Percentiles rank a stretch among this genome's conserved stretches.
These are phyloP conservation scores for Serilophus lunatus DNA, from an alignment of 2,113 vertebrate species.

Conservation along the genomic window DNA sequence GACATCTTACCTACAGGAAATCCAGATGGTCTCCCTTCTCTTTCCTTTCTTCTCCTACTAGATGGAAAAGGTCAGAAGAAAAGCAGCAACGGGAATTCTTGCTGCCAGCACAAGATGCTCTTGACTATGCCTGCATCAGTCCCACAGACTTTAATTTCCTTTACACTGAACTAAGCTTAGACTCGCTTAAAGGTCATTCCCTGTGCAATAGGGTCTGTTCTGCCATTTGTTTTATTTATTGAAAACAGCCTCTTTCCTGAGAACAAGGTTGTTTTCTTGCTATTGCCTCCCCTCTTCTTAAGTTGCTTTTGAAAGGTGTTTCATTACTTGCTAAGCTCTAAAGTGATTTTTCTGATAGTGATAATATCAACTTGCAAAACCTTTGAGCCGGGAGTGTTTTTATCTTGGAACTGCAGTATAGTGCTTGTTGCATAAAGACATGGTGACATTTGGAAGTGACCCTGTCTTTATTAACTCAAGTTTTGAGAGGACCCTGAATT, in stretches of 20 bases:
- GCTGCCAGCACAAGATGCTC: constrained; percentile 39
- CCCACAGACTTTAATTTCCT: constrained; percentile 58
- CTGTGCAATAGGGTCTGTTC: constrained; percentile 25
- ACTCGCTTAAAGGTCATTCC: constrained; percentile 52
- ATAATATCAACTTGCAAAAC: constrained; percentile 22
- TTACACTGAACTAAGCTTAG: constrained; percentile 33
- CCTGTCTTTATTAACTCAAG: constrained; percentile 22
- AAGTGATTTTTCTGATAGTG: constrained; percentile 51
- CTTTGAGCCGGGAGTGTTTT: not conserved
- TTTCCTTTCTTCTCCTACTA: not conserved
- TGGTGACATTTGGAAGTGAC: constrained; percentile 38
- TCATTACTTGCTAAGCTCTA: constrained; percentile 42
- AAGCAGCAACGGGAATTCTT: constrained; percentile 35
- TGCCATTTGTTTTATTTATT: constrained; percentile 55
- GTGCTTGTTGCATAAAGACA: not conserved
- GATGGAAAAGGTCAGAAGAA: constrained; percentile 47
- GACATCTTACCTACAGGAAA: not conserved
- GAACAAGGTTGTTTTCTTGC: not conserved
- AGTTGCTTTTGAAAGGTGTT: constrained; percentile 54
- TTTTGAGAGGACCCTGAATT: not conserved
- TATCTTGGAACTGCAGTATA: not conserved
- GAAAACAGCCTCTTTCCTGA: constrained; percentile 13
- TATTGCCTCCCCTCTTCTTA: not conserved
- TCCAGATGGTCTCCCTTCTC: not conserved
- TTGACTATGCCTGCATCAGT: constrained; percentile 32